Evolutionary conservation across 92 coral and sea anemone species (phyloP), one percentile per base, ranked within the genome.

Genomic region (Heteractis magnifica): DNA sequence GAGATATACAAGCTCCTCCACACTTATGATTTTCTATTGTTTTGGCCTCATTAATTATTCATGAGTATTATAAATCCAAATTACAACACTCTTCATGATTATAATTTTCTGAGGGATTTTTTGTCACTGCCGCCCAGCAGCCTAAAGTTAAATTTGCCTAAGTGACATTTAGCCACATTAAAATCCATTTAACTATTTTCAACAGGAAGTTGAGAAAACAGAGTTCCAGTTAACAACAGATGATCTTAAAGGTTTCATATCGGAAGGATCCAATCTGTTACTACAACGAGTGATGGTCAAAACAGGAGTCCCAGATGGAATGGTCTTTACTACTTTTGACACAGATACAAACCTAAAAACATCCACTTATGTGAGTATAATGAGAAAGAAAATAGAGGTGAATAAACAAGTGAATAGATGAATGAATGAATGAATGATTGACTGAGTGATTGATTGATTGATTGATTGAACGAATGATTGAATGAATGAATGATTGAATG

Each of bases 201-300:
- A 4, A 10, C 52, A 93, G 97, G 97, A 93, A 85, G 80, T 87
- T 75, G 88, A 92, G 71, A 94, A 87, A 81, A 90, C 96, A 56
- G 94, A 91, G 60, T 88, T 76, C 44, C 88, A 82, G 9, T 89
- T 88, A 81, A 86, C 91, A 19, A 15, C 87, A 80, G 95, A 96
- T 16, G 91, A 87, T 59, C 75, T 94, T 51, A 81, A 89, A 78
- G 99, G 99, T n/a, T 94, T 96, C 78, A 90, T 96, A 81, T 96
- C 98, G 50, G 99, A 96, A 89, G 99, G 98, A 4, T 90, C 98
- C 12, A 94, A 92, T 83, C 88, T 96, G 49, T 71, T 94, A 77
- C 87, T 94, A 13, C 98, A 94, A 71, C 88, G 98, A 19, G 60
- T 91, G 52, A 87, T 90, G 92, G 88, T 81, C 50, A 92, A 87